Evolutionary conservation across 2,888 invertebrate genomes (phyloP).

Genomic region (Eumerus sabulonum): DNA sequence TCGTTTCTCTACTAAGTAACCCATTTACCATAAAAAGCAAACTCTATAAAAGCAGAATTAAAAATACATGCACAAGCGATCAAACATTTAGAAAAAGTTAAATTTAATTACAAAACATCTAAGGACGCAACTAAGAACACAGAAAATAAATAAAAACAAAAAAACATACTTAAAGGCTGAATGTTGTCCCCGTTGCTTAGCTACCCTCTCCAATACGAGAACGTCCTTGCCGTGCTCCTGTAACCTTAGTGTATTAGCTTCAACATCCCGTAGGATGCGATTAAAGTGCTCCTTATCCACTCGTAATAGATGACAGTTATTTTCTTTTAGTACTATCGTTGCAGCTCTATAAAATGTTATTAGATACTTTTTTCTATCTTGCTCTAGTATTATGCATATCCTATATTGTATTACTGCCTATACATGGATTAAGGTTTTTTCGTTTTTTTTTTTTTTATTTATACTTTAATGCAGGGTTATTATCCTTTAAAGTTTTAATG

Average conservation of each 20-base stretch:
- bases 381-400: background rate
- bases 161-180: conserved; percentile 82
- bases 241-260: conserved; percentile 91
- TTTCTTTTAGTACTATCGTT: conserved; percentile 88
- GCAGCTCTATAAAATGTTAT: conserved; percentile 82
- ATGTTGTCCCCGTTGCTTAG: conserved; percentile 80
- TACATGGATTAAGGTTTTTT: too few relatives aligned
- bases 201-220: conserved; percentile 87
- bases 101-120: too few relatives aligned
- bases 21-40: too few relatives aligned
- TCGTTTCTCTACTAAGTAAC: too few relatives aligned
- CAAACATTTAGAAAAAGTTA: too few relatives aligned
- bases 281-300: conserved; percentile 93
- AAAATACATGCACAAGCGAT: too few relatives aligned
- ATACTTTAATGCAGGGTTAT: background rate
- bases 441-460: background rate
- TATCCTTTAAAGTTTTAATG: background rate
- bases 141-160: conserved; percentile 31
- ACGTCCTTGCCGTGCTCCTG: conserved; percentile 92
- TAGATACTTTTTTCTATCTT: conserved; percentile 6
- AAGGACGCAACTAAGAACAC: conserved; percentile 28
- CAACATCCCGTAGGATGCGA: conserved; percentile 89
- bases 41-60: too few relatives aligned
- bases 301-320: conserved; percentile 89
- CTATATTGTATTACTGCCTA: background rate